Conservation (phyloP, 2,797 vertebrate species). For the Siniperca obscura region DNA sequence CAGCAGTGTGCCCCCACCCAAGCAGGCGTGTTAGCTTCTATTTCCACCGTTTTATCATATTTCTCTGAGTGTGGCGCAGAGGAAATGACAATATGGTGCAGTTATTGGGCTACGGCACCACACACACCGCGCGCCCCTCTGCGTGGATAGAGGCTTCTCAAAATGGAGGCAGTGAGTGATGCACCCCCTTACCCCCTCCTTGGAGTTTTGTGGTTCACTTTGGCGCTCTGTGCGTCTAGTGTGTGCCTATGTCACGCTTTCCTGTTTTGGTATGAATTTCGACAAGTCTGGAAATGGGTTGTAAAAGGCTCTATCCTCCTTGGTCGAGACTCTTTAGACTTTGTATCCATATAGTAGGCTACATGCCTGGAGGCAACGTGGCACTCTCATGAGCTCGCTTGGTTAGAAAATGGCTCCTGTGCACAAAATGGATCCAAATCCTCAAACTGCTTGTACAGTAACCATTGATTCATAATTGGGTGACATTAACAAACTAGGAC, state of each 20-base stretch:
- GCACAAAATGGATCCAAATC: constrained; percentile 70
- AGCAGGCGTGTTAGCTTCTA: background rate
- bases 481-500: too few relatives aligned
- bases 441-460: background rate
- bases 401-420: constrained; percentile 72
- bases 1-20: background rate
- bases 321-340: background rate
- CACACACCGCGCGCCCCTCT: constrained; percentile 32
- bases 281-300: background rate
- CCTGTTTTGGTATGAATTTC: background rate
- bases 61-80: background rate
- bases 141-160: constrained; percentile 53
- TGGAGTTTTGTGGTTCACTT: background rate
- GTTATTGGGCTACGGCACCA: constrained; percentile 41
- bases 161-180: constrained; percentile 69
- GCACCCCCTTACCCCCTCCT: background rate
- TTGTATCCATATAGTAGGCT: background rate
- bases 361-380: constrained; percentile 28
- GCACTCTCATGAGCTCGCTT: constrained; percentile 11
- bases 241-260: background rate
- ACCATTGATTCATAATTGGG: too few relatives aligned
- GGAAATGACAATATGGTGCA: constrained; percentile 49
- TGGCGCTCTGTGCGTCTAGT: background rate
- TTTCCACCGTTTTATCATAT: background rate
- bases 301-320: too few relatives aligned